Evolutionary conservation across 2,797 vertebrate species (phyloP), one percentile per base, ranked within the genome.

Genomic region (Lithobates sylvaticus): DNA sequence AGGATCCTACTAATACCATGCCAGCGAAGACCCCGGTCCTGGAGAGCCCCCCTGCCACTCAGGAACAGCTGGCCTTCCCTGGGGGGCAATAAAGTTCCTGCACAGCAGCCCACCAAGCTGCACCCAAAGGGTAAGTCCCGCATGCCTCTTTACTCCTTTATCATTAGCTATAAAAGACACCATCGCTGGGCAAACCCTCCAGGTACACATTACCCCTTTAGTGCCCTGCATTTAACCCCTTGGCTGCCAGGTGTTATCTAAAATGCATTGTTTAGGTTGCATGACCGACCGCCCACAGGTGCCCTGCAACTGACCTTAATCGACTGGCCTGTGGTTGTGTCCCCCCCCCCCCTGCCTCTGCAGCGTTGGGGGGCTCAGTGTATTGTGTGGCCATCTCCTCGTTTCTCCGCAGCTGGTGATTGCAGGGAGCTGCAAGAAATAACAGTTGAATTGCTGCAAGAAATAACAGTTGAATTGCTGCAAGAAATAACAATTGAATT

Each of bases 41-140:
- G 68, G 27, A 78, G 50, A 67, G 50, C 32, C 75, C 85, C 69
- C 6, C 32, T 68, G 61, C 54, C 84, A 61, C 65, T 44, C 26
- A 74, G 74, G 67, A 78, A 23, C 67, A 64, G 64, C 65, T 27
- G 23, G 23, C 26, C 65, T 47, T 67, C 72, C 75, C 78, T 7
- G 39, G 21, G 16, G 64, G 54, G 50, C 65, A 84, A n/a, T 78
- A 67, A 87, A 87, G 69, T 87, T 84, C 75, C 69, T 27, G 29
- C 58, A 75, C 80, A 83, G 68, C 54, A 27, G 39, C 80, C 69
- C 39, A 16, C 27, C 47, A 81, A 68, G 27, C 84, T 76, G 72
- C 75, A 78, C 58, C 85, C 16, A 6, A 13, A 72, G 70, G 80
- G 80, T 87, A 87, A 77, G 85, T 69, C 26, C 8, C n/a, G 23